Evolutionary conservation across 2,797 vertebrate genomes (phyloP), one percentile per base, ranked within the genome.

Genomic region (Anguilla obscura): DNA sequence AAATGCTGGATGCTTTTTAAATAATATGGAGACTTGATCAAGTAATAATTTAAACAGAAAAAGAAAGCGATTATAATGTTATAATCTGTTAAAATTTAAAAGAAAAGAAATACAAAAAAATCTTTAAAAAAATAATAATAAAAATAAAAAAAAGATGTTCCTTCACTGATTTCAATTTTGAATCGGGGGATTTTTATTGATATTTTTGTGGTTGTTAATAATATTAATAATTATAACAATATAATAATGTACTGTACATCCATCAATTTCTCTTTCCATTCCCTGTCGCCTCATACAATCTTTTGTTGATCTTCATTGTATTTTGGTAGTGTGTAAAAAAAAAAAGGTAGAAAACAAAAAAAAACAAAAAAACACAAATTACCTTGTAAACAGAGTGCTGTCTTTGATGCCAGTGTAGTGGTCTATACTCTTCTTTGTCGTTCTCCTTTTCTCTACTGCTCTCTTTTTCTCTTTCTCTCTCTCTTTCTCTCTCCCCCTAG

Each of bases 351-450:
- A 66, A 24, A 66, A 27, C 5, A 66, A n/a, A 66, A 95, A 95
- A 96, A 96, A 94, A 95, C 93, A 94, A 95, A 95, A 96, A 96
- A 94, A 95, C 93, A 94, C 96, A 93, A 86, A 89, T 92, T 85
- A 90, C 96, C 96, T 96, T 95, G 96, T 97, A 96, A 74, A 95
- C 90, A 89, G 95, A 93, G 97, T 98, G 96, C 96, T 95, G 96
- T 98, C 96, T 96, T 91, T 97, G 96, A 97, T 96, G 94, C 95
- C 97, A 96, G 96, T 95, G 92, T 97, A 97, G 97, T 96, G 95
- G 95, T 94, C 94, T 95, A 89, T 88, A 88, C 94, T 94, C 94
- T 91, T 92, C 88, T 93, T 88, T 92, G 87, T 90, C 86, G 92
- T 92, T 91, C 92, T 90, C 92, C 94, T 95, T 93, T 94, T 79